Base-by-base conservation (phyloP, 2,888 invertebrate genomes). In the Physocephala rufipes region DNA sequence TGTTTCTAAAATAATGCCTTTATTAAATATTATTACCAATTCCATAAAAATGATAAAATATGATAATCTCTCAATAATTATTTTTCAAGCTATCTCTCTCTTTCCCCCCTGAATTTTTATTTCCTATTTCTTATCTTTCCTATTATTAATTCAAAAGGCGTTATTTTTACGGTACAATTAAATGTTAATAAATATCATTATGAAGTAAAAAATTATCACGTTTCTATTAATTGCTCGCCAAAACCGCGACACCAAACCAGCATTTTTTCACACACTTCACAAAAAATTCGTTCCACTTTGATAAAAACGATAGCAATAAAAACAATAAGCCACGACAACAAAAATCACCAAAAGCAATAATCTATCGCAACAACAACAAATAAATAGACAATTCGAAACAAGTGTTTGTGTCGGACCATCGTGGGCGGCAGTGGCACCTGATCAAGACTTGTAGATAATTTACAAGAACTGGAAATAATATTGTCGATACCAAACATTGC, bases 331-430 rank as follows among this genome's bases (percentile, higher is more conserved):
- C n/a, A n/a, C n/a, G n/a, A n/a, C n/a, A n/a, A n/a, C n/a, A n/a
- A n/a, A n/a, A n/a, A n/a, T n/a, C n/a, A n/a, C n/a, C n/a, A n/a
- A n/a, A n/a, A n/a, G n/a, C n/a, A n/a, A n/a, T n/a, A n/a, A n/a
- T n/a, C n/a, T n/a, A n/a, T n/a, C n/a, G n/a, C n/a, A n/a, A n/a
- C n/a, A n/a, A n/a, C n/a, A n/a, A n/a, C n/a, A n/a, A n/a, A n/a
- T n/a, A n/a, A n/a, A n/a, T n/a, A n/a, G n/a, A n/a, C 45, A 45
- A 55, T 51, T 49, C n/a, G 30, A 51, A 65, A 19, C 65, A 65
- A 65, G 65, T 65, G 65, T 51, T 24, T n/a, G 30, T 5, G 12
- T 26, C 51, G 65, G 26, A 30, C 19, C 65, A 47, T 47, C 43
- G 66, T 66, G 36, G 66, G 66, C 66, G 66, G 19, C 36, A 55